A percentile compares a stretch with the other conserved stretches of the same genome.
Conservation (phyloP, 2,113 vertebrate species). For the Progne subis region DNA sequence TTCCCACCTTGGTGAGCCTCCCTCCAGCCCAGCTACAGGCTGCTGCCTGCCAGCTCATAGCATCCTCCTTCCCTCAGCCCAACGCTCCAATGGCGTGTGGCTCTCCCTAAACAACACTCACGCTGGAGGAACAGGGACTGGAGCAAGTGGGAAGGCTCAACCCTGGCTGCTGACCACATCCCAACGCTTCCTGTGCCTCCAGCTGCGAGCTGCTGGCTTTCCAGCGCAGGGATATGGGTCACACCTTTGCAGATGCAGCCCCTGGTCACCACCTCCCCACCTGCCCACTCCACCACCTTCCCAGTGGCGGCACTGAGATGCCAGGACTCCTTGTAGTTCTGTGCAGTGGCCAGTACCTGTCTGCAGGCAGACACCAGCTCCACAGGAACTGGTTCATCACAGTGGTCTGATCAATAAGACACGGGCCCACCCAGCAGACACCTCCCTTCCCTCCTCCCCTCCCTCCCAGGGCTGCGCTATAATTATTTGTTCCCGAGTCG, state of each 20-base stretch:
- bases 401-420: slow-evolving; percentile 54
- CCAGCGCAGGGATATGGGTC: fast-evolving
- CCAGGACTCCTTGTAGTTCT: not conserved
- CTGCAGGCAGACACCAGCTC: slow-evolving; percentile 17
- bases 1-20: not conserved
- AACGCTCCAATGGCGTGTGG: fast-evolving
- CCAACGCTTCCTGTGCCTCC: not conserved
- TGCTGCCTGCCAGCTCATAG: not conserved
- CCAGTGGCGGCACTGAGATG: not conserved
- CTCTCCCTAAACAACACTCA: not conserved
- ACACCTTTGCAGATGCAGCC: not conserved
- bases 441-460: not conserved
- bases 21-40: not conserved
- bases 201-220: not conserved
- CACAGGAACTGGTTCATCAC: slow-evolving; percentile 30
- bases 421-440: not conserved
- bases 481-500: slow-evolving; percentile 31
- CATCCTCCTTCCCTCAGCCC: not conserved
- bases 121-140: not conserved
- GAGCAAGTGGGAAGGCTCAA: fast-evolving
- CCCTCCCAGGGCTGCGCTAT: not conserved
- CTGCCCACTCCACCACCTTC: fast-evolving
- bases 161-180: not conserved
- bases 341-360: not conserved
- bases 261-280: not conserved